phyloP scores from a whole-genome alignment of 2,797 vertebrate genomes.

The Esox masquinongy region DNA sequence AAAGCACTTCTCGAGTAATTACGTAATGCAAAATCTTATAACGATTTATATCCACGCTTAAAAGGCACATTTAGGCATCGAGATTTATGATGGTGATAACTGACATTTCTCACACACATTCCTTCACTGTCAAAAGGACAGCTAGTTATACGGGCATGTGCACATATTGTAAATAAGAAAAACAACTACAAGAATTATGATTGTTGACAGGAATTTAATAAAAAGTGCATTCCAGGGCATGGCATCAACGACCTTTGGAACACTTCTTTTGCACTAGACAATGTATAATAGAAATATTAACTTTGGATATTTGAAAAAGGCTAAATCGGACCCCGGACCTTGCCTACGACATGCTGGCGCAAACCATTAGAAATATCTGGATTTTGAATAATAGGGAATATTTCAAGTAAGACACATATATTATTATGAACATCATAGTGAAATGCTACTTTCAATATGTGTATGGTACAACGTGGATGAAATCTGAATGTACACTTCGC shows the following conservation, averaged over 20 bases:
- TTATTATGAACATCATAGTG: not conserved
- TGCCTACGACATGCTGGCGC: not conserved
- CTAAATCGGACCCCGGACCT: not conserved
- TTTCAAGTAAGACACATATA: not conserved
- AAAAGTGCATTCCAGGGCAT: too few relatives aligned
- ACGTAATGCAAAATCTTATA: not conserved
- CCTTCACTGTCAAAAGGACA: not conserved
- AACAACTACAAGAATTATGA: not conserved
- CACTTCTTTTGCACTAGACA: not conserved
- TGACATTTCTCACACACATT: slow-evolving; percentile 1
- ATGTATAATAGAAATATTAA: not conserved
- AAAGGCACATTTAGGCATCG: not conserved
- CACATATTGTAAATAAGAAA: too few relatives aligned
- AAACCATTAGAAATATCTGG: not conserved
- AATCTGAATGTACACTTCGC: not conserved
- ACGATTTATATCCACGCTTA: not conserved
- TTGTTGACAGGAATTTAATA: not conserved
- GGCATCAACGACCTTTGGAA: too few relatives aligned
- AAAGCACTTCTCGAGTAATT: not conserved
- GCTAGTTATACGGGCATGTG: too few relatives aligned
- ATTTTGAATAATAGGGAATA: not conserved
- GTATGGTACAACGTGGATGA: not conserved
- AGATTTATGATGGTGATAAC: not conserved
- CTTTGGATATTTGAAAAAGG: not conserved
- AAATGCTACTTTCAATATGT: not conserved